Evolutionary conservation across 2,797 vertebrate genomes (phyloP).

Genomic region (Vireo griseus): DNA sequence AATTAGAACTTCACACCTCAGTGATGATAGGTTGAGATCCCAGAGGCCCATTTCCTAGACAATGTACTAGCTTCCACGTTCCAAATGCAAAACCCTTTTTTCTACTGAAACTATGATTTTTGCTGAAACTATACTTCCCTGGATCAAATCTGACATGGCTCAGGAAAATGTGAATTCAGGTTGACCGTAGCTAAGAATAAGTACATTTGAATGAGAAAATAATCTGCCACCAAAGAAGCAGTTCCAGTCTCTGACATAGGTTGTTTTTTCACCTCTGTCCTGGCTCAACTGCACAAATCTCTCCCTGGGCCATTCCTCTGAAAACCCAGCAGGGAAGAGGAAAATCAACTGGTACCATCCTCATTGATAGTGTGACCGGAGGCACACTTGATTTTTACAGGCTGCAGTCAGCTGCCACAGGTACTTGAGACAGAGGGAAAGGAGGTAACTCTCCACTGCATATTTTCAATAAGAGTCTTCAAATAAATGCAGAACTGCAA

Average conservation of each 20-base stretch:
- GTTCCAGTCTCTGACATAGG: neutral
- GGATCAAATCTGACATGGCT: neutral
- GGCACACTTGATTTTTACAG: neutral
- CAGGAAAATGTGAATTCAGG: neutral
- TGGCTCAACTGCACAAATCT: neutral
- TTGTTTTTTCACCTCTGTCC: neutral
- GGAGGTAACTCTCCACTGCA: neutral
- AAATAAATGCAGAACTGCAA: neutral
- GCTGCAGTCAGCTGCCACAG: neutral
- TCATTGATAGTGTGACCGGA: fast-evolving
- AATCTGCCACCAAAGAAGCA: neutral
- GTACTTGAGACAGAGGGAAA: neutral
- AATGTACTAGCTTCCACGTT: neutral
- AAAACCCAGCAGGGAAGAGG: neutral
- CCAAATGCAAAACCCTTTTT: neutral
- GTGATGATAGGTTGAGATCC: conserved; percentile 47
- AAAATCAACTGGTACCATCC: neutral
- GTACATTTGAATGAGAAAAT: neutral
- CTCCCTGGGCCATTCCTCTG: neutral
- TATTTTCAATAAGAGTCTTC: neutral
- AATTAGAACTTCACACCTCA: conserved; percentile 68
- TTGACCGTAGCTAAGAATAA: neutral
- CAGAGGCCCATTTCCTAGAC: conserved; percentile 37
- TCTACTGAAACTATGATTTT: neutral
- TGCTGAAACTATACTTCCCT: neutral